Evolutionary conservation across 2,113 vertebrate genomes (phyloP).

Genomic region (Nestor notabilis): DNA sequence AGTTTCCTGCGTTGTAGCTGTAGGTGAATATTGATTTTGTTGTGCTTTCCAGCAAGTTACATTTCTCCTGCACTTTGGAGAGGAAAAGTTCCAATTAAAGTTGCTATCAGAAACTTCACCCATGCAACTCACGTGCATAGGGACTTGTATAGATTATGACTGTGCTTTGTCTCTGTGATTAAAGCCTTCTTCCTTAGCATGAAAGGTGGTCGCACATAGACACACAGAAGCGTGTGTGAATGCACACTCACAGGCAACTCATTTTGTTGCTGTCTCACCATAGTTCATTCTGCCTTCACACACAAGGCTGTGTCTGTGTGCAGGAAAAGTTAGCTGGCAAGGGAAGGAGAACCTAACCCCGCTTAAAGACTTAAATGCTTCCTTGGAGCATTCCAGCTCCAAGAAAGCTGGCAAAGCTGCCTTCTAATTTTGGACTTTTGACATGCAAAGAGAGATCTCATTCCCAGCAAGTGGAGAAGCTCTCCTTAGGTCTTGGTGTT

Average conservation of each 20-base stretch:
- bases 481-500: not conserved
- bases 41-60: not conserved
- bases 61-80: not conserved
- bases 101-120: not conserved
- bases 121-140: not conserved
- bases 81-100: not conserved
- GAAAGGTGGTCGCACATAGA: not conserved
- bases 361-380: not conserved
- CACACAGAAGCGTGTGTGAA: not conserved
- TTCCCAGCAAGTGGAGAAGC: not conserved
- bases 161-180: not conserved
- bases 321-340: not conserved
- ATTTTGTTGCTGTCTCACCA: not conserved
- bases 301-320: not conserved
- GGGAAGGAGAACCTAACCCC: not conserved
- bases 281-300: not conserved
- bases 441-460: not conserved
- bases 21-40: not conserved
- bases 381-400: not conserved
- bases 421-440: not conserved
- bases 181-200: not conserved
- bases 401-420: not conserved
- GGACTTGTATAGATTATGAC: not conserved
- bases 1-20: not conserved
- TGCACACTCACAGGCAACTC: not conserved